Evolutionary conservation across 2,113 vertebrate species (phyloP).

Genomic region (Platanista minor): DNA sequence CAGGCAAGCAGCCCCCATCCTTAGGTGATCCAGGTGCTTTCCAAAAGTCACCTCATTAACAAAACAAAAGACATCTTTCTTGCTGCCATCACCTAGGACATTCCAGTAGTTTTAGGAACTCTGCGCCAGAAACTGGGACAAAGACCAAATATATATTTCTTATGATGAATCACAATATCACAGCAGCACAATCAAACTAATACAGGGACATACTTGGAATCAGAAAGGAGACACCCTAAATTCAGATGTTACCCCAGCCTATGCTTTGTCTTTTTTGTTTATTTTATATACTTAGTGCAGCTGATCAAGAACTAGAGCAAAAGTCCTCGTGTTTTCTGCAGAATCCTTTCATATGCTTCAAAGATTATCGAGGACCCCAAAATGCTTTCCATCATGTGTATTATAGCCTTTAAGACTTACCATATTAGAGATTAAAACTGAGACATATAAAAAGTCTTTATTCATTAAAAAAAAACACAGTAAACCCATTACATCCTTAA

Average conservation of each 20-base stretch:
- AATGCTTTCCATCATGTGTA: background rate
- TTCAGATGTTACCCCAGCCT: background rate
- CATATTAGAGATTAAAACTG: background rate
- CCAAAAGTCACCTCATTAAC: background rate
- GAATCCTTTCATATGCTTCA: background rate
- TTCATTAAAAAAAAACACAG: background rate
- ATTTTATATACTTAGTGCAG: background rate
- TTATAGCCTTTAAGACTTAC: background rate
- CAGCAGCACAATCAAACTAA: background rate
- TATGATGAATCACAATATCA: background rate
- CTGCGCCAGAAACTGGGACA: background rate
- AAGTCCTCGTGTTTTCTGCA: background rate
- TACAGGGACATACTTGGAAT: too few relatives aligned
- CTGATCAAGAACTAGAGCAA: background rate
- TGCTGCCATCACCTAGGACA: background rate
- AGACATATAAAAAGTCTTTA: background rate
- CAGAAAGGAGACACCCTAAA: background rate
- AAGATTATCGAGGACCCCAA: background rate
- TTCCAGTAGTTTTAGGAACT: background rate
- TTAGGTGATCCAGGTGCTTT: too few relatives aligned
- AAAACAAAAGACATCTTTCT: background rate
- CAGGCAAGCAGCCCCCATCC: background rate
- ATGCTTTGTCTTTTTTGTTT: background rate
- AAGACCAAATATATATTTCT: background rate
- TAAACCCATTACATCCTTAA: background rate